Conservation (phyloP, 2,888 invertebrate species). For the Dicyrtoma fusca region DNA sequence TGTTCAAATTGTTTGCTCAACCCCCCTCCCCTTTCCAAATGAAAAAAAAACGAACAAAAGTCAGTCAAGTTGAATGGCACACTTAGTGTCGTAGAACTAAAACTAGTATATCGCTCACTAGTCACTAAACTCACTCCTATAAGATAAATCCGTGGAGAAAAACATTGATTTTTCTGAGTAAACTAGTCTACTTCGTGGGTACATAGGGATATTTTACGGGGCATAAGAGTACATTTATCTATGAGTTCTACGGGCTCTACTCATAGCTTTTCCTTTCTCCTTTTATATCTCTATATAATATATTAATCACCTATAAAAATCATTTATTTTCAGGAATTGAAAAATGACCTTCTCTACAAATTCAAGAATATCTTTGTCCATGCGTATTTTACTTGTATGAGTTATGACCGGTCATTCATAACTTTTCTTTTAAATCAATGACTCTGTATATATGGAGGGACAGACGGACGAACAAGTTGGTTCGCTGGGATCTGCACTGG, state of each 20-base stretch:
- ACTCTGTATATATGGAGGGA: background rate
- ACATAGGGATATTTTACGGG: no score
- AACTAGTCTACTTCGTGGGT: no score
- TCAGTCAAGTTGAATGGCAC: no score
- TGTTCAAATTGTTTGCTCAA: conserved; percentile 22
- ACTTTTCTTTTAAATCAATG: conserved; percentile 22
- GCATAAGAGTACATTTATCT: no score
- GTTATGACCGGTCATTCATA: conserved; percentile 27
- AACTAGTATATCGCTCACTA: no score
- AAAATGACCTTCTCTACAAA: conserved; percentile 21
- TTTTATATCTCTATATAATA: background rate
- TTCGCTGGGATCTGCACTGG: no score
- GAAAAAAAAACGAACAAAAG: background rate
- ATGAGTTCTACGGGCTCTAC: background rate
- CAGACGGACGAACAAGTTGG: background rate
- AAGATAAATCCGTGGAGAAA: no score
- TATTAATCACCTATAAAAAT: conserved; percentile 35
- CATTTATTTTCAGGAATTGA: conserved; percentile 24
- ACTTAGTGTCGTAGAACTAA: no score
- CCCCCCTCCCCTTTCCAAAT: conserved; percentile 1
- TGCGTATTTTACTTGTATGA: conserved; percentile 23
- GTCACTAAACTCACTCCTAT: no score
- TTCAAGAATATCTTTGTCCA: conserved; percentile 12
- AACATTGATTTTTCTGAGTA: no score
- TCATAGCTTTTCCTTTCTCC: background rate